These are phyloP conservation scores for Aphelenchoides fujianensis DNA, from an alignment of 1,140 invertebrate species.

Conservation along the genomic window DNA sequence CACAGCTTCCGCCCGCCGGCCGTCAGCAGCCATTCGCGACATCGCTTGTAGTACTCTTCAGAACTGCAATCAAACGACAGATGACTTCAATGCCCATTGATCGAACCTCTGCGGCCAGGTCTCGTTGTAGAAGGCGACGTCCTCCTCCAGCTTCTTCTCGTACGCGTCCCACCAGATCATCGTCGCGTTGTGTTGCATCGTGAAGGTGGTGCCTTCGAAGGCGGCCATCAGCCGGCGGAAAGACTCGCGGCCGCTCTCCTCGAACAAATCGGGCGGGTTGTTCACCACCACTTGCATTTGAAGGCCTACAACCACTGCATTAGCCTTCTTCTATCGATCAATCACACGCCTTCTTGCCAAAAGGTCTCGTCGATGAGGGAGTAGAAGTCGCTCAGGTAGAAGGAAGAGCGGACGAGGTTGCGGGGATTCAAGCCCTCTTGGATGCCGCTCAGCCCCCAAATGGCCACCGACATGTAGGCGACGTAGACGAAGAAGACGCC, in stretches of 20 bases:
- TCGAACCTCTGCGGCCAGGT: constrained; percentile 14
- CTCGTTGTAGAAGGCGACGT: constrained; percentile 34
- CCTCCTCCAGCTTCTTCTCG: constrained; percentile 51
- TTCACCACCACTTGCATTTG: constrained; percentile 62
- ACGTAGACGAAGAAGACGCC: constrained; percentile 76
- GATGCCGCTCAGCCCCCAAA: constrained; percentile 73
- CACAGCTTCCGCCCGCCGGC: constrained; percentile 58
- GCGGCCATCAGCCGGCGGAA: constrained; percentile 46
- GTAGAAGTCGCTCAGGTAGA: constrained; percentile 61
- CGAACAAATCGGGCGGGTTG: constrained; percentile 57
- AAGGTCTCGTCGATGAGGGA: constrained; percentile 65
- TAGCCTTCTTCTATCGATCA: background rate
- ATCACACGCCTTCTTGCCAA: constrained; percentile 55
- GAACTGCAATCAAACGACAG: constrained; percentile 34
- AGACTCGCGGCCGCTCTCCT: constrained; percentile 25
- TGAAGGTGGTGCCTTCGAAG: constrained; percentile 58
- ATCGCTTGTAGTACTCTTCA: constrained; percentile 53
- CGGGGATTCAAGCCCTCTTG: constrained; percentile 48
- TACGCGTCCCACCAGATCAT: constrained; percentile 61
- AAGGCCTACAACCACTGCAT: constrained; percentile 48
- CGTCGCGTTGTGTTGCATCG: constrained; percentile 59
- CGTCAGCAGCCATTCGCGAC: constrained; percentile 57
- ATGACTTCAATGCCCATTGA: background rate
- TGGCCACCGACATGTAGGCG: constrained; percentile 76
- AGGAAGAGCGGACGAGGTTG: constrained; percentile 47